Evolutionary conservation across 2,113 vertebrate species (phyloP), one percentile per base, ranked within the genome.

Genomic region (Carettochelys insculpta): DNA sequence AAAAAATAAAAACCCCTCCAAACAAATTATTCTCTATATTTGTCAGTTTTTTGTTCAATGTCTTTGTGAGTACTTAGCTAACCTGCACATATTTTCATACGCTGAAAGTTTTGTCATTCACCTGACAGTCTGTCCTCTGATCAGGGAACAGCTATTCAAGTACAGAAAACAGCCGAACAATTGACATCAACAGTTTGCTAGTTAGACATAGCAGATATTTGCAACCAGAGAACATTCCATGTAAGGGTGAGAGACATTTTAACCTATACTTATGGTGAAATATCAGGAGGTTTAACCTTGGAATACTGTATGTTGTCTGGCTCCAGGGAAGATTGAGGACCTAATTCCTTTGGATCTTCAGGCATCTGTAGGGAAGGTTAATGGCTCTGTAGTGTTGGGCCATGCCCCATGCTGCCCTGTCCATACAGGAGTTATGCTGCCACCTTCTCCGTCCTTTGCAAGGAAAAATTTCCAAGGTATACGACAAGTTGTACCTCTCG

Each of bases 241-340:
- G 4, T 34, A 20, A 0, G 10, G 2, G 53, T 45, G 19, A 58
- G 14, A 31, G 53, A 45, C 53, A 41, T 5, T 11, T 3, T 0
- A 1, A 71, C 50, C 9, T 9, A 61, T 73, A 82, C 20, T 0
- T 1, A 0, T 54, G 1, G 8, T 80, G 25, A 80, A 12, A 0
- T 52, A 17, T 13, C 34, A 73, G 4, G 41, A 77, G 47, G 45
- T 47, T 87, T 2, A 45, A 75, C 41, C 6, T 43, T 43, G 41
- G 24, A 73, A 43, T 11, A 38, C 25, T 75, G 71, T 24, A 45
- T 45, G 38, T 43, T 38, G 24, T 43, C 41, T 75, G 41, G 25
- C 71, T 75, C 24, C 12, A 45, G 9, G 38, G 22, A 71, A 38
- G 45, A 75, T 6, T 75, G 19, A 27, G 11, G 13, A 5, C 24